Evolutionary conservation across 2,888 invertebrate genomes (phyloP), one percentile per base, ranked within the genome.

Genomic region (Agrochola circellaris): DNA sequence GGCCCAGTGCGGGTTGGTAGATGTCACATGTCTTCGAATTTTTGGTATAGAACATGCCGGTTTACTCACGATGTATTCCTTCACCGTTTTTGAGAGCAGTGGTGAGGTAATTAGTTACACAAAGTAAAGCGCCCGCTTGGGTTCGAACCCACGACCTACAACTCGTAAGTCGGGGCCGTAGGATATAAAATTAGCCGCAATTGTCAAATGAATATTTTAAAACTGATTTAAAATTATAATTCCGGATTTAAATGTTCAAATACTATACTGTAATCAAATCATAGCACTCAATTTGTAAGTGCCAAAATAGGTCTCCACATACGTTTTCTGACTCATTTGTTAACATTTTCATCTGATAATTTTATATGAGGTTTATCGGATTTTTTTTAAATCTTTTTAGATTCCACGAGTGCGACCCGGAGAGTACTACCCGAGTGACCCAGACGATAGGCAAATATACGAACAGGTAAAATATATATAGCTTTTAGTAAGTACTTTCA

Each of bases 371-470:
- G 6, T n/a, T 56, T 34, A 34, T 11, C 1, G 0, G 11, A 1
- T 2, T 58, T 58, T 20, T 58, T 20, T 56, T 7, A 20, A n/a
- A n/a, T 68, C 0, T 34, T 86, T 89, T 51, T 88, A 96, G 96
- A 96, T 97, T 77, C 96, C 97, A 0, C 94, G 96, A n/a, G 83
- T 97, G 3, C 93, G 94, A 0, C 91, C 91, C 0, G 95, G 94
- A 9, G 97, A 97, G 45, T 95, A 96, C 77, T 96, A 95, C 68
- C 96, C 97, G 23, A 97, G 95, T 83, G 97, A 98, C 84, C 95
- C 97, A 0, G 97, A 97, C 83, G 97, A 97, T 86, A 96, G 95
- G 90, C 95, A 97, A 87, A 95, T 96, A 85, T 97, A 98, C 92
- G 97, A 98, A 90, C 97, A 98, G 97, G 98, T 98, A 87, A 34